Evolutionary conservation across 2,888 invertebrate genomes (phyloP).

Genomic region (Sinopyrophorus schimmeli): DNA sequence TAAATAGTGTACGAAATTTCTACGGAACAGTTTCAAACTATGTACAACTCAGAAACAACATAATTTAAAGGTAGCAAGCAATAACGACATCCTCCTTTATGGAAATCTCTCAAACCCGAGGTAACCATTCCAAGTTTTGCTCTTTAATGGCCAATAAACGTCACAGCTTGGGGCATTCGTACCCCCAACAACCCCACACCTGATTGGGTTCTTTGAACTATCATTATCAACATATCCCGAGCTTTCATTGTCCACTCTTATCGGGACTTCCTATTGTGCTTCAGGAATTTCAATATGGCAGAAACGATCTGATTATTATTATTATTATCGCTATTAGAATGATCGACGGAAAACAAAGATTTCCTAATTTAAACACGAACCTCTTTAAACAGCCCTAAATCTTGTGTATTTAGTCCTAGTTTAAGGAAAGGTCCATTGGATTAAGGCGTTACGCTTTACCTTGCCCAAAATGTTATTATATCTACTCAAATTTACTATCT

Average conservation of each 20-base stretch:
- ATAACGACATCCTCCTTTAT: constrained; percentile 21
- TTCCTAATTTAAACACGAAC: too few relatives aligned
- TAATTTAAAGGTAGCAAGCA: constrained; percentile 23
- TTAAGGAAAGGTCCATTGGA: too few relatives aligned
- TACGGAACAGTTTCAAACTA: too few relatives aligned
- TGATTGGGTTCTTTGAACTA: constrained; percentile 26
- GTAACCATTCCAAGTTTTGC: constrained; percentile 20
- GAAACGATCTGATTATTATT: too few relatives aligned
- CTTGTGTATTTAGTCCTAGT: too few relatives aligned
- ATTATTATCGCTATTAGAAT: too few relatives aligned
- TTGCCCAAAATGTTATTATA: too few relatives aligned
- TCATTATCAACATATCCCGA: constrained; percentile 19
- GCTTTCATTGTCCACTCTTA: constrained; percentile 19
- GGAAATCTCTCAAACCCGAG: constrained; percentile 17
- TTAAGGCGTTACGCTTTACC: too few relatives aligned
- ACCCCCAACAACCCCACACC: constrained; percentile 20
- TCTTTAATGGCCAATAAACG: constrained; percentile 27
- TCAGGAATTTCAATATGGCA: constrained; percentile 6
- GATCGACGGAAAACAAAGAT: too few relatives aligned
- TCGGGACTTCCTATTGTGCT: constrained; percentile 16
- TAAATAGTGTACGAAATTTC: too few relatives aligned
- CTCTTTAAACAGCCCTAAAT: too few relatives aligned
- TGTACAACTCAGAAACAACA: constrained; percentile 24
- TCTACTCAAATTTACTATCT: too few relatives aligned
- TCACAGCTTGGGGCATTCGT: constrained; percentile 25